Evolutionary conservation across 1,140 invertebrate species (phyloP).

Genomic region (Drepana arcuata): DNA sequence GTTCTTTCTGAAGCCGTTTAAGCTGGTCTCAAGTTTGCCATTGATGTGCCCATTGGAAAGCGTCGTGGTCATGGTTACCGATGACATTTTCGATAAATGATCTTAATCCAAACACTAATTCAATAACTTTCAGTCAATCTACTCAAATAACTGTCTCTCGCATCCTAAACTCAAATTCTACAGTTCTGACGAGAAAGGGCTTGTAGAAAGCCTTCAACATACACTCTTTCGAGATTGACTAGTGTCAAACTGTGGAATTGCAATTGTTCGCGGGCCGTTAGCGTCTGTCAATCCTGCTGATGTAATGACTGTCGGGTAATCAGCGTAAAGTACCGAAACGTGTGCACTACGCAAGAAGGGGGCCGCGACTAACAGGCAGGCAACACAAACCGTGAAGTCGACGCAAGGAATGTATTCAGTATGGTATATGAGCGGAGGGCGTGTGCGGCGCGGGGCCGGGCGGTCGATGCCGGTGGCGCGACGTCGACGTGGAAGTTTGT

Average conservation of each 20-base stretch:
- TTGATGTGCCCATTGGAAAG: constrained; percentile 49
- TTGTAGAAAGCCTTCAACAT: too few species aligned
- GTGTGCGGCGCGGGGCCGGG: constrained; percentile 13
- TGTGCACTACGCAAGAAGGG: constrained; percentile 15
- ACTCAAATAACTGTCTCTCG: too few species aligned
- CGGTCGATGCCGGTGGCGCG: constrained; percentile 49
- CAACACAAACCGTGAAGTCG: constrained; percentile 24
- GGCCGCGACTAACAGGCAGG: constrained; percentile 32
- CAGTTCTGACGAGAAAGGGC: too few species aligned
- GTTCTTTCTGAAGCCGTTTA: constrained; percentile 55
- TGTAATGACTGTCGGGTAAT: too few species aligned
- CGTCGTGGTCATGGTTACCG: constrained; percentile 53
- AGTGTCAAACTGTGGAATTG: constrained; percentile 5
- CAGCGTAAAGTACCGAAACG: too few species aligned
- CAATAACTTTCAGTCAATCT: too few species aligned
- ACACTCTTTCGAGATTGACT: constrained; percentile 6
- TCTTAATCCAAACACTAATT: too few species aligned
- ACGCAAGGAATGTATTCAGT: constrained; percentile 31
- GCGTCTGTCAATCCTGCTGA: too few species aligned
- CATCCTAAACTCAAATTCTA: too few species aligned
- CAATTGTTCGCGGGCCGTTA: neutral
- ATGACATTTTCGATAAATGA: too few species aligned
- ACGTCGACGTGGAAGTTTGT: constrained; percentile 63
- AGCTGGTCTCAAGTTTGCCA: constrained; percentile 39
- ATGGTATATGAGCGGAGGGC: constrained; percentile 17